Evolutionary conservation across 2,113 vertebrate species (phyloP).

Genomic region (Uropsilus gracilis): DNA sequence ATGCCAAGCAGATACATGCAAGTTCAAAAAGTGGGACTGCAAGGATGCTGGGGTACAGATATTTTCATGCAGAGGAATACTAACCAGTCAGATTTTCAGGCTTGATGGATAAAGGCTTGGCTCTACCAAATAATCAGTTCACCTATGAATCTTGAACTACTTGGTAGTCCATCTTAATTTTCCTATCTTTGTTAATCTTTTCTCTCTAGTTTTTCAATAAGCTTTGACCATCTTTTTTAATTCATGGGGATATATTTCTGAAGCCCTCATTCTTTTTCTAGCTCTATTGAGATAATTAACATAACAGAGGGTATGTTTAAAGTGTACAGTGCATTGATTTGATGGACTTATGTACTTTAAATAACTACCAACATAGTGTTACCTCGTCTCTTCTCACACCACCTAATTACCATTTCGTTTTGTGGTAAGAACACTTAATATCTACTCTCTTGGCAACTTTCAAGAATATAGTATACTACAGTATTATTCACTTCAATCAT

Average conservation of each 20-base stretch:
- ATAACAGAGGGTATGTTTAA: background rate
- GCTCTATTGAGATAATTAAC: background rate
- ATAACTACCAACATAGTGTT: background rate
- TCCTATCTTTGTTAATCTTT: conserved; percentile 2
- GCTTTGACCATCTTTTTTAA: background rate
- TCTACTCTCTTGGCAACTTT: background rate
- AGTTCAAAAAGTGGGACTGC: background rate
- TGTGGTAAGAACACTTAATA: background rate
- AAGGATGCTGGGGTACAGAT: background rate
- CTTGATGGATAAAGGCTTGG: background rate
- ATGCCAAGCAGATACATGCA: background rate
- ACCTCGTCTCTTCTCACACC: background rate
- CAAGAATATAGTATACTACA: background rate
- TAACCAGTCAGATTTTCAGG: background rate
- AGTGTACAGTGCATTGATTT: background rate
- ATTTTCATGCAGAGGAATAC: background rate
- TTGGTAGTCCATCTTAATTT: background rate
- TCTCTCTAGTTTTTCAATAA: background rate
- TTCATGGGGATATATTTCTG: background rate
- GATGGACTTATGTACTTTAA: background rate
- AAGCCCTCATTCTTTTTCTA: background rate
- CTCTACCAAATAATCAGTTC: background rate
- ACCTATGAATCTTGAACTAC: background rate
- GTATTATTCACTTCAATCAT: background rate
- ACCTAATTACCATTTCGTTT: background rate